A percentile compares a stretch with the other conserved stretches of the same genome.
These are phyloP conservation scores for Ceratitis capitata DNA, from an alignment of 1,140 invertebrate genomes.

Conservation along the genomic window DNA sequence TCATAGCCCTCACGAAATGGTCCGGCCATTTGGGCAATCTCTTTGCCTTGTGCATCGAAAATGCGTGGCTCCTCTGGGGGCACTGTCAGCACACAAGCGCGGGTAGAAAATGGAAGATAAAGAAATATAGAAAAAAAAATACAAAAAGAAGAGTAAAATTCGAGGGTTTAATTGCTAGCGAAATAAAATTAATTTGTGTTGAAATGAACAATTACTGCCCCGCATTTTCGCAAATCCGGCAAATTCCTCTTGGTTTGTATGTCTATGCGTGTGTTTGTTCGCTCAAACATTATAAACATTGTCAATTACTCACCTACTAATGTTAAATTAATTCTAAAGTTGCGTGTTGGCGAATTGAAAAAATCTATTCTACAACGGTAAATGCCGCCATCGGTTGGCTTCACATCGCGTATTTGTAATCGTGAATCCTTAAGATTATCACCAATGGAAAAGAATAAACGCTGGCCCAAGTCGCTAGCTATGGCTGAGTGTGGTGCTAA, in stretches of 20 bases:
- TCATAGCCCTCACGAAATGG: constrained; percentile 85
- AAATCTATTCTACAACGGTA: constrained; percentile 88
- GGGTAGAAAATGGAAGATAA: neutral
- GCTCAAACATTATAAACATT: neutral
- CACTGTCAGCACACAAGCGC: constrained; percentile 68
- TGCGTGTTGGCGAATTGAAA: constrained; percentile 83
- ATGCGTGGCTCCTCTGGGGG: constrained; percentile 81
- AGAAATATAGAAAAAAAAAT: neutral
- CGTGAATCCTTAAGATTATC: constrained; percentile 75
- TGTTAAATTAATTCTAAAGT: constrained; percentile 84
- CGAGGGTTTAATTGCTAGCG: neutral
- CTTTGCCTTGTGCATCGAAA: constrained; percentile 81
- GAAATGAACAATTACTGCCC: neutral
- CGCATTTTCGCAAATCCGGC: neutral
- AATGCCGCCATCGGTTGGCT: constrained; percentile 77
- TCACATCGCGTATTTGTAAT: constrained; percentile 78
- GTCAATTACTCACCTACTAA: constrained; percentile 78
- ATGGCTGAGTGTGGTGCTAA: constrained; percentile 77
- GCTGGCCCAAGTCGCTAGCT: constrained; percentile 77
- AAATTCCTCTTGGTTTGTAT: neutral
- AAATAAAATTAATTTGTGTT: constrained; percentile 3
- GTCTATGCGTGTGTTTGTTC: neutral
- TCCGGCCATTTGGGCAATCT: constrained; percentile 78
- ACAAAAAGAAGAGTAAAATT: neutral
- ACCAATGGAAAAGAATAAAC: constrained; percentile 79